These are phyloP conservation scores for Ochropleura leucogaster DNA, from an alignment of 2,888 invertebrate species.

Conservation along the genomic window DNA sequence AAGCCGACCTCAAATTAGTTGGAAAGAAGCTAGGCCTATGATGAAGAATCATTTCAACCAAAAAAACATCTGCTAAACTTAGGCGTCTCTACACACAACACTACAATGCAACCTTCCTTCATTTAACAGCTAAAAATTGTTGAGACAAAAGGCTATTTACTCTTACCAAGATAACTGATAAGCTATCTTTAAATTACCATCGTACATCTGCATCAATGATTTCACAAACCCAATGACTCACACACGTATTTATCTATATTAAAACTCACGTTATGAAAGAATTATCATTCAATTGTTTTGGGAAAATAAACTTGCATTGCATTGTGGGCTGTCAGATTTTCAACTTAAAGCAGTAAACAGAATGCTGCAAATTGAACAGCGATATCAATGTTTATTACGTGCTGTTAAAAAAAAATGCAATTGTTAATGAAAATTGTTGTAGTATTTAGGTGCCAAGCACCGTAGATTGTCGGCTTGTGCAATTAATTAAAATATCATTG, in stretches of 20 bases:
- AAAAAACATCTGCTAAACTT: background rate
- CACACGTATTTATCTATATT: background rate
- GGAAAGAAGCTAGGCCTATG: too few species aligned
- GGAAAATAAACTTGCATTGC: background rate
- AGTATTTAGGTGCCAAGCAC: slow-evolving; percentile 24
- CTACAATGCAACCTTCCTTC: too few species aligned
- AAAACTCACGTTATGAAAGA: background rate
- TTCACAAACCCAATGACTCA: background rate
- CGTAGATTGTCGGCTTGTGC: slow-evolving; percentile 12
- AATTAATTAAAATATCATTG: slow-evolving; percentile 6
- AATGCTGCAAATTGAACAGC: background rate
- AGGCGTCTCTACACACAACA: background rate
- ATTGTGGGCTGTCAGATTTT: background rate
- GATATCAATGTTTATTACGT: background rate
- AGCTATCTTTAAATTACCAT: background rate
- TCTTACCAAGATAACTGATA: background rate
- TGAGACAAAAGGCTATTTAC: background rate
- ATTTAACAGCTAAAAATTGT: background rate
- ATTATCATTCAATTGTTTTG: background rate
- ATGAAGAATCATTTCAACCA: background rate
- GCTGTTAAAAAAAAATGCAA: too few species aligned
- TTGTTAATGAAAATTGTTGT: slow-evolving; percentile 7
- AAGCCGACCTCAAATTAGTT: too few species aligned
- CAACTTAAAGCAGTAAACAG: background rate
- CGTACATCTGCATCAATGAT: background rate